These are phyloP conservation scores for Archivesica marissinica DNA, from an alignment of 1,140 invertebrate genomes.

Conservation along the genomic window DNA sequence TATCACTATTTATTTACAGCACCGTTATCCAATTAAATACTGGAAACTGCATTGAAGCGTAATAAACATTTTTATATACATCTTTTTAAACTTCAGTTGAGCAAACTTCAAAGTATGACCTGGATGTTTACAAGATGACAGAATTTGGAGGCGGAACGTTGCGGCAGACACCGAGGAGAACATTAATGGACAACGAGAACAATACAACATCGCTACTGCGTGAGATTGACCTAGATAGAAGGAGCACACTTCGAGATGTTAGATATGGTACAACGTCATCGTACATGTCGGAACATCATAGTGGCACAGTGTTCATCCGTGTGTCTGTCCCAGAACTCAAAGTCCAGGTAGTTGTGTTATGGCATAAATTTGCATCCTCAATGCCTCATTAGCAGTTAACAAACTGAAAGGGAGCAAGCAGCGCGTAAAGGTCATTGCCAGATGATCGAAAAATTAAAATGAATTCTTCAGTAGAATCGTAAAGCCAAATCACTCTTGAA, in stretches of 20 bases:
- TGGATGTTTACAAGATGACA: not conserved
- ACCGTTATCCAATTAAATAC: no score
- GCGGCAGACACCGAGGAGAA: not conserved
- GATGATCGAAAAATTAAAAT: no score
- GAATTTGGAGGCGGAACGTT: conserved; percentile 3
- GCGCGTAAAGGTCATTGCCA: no score
- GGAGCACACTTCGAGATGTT: conserved; percentile 35
- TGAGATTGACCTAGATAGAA: conserved; percentile 50
- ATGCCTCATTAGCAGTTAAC: no score
- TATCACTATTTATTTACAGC: no score
- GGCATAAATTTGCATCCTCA: no score
- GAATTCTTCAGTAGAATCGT: no score
- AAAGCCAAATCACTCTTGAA: no score
- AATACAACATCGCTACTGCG: conserved; percentile 29
- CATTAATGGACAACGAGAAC: conserved; percentile 14
- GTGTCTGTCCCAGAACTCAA: conserved; percentile 84
- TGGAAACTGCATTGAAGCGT: no score
- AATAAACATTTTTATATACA: no score
- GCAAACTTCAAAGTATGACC: not conserved
- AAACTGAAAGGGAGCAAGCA: no score
- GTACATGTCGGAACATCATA: conserved; percentile 71
- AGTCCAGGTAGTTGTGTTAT: conserved; percentile 81
- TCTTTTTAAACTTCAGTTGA: conserved; percentile 4
- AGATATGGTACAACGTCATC: conserved; percentile 48
- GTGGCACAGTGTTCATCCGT: conserved; percentile 82